These are phyloP conservation scores for Listronotus bonariensis DNA, from an alignment of 1,140 invertebrate species.

Conservation along the genomic window DNA sequence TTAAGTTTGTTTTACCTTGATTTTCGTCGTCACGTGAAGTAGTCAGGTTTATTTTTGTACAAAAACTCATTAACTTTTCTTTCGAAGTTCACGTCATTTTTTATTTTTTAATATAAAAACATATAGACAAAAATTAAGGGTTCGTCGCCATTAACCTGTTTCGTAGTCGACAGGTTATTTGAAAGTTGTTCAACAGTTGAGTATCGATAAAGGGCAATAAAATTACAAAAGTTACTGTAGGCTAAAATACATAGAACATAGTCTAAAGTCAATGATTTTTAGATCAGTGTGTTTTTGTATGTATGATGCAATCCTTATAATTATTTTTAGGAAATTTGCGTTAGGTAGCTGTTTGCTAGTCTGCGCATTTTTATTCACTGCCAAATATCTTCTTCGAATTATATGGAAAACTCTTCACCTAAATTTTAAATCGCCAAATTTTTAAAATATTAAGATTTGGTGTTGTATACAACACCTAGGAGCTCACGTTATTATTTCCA, in stretches of 20 bases:
- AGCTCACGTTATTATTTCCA: background rate
- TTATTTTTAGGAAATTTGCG: constrained; percentile 43
- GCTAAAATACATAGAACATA: constrained; percentile 44
- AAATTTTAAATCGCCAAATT: background rate
- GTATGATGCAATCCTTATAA: constrained; percentile 48
- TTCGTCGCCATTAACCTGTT: constrained; percentile 26
- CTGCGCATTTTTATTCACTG: constrained; percentile 42
- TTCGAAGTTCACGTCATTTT: constrained; percentile 23
- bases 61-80: constrained; percentile 38
- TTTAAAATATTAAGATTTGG: background rate
- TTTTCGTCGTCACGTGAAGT: constrained; percentile 33
- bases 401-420: constrained; percentile 34
- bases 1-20: constrained; percentile 50
- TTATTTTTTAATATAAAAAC: constrained; percentile 20
- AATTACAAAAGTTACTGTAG: constrained; percentile 41
- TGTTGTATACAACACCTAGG: background rate
- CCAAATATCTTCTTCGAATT: constrained; percentile 42
- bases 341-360: constrained; percentile 37
- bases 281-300: constrained; percentile 51
- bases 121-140: constrained; percentile 14
- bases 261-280: constrained; percentile 45
- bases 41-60: constrained; percentile 36
- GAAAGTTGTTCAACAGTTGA: constrained; percentile 32
- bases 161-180: constrained; percentile 4
- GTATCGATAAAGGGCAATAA: constrained; percentile 51